Base-by-base conservation (phyloP, 2,113 vertebrate species). In the Marmota monax region DNA sequence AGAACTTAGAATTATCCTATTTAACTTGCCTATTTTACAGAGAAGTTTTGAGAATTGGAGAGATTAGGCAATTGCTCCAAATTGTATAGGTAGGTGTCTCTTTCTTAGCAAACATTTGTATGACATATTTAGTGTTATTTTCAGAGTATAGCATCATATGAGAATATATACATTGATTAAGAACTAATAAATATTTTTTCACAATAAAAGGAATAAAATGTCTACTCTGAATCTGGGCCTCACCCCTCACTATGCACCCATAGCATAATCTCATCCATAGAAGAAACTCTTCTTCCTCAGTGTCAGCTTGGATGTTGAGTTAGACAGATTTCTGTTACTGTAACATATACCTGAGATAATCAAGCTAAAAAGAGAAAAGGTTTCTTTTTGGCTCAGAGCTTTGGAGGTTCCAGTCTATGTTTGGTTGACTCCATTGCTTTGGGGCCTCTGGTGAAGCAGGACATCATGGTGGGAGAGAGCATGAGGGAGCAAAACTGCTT, bases 261-360 rank as follows among this genome's bases (percentile, higher is more conserved):
- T 34, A 2, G 8, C 2, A 20, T 34, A 5, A 18, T 8, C 0
- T 42, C 17, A 45, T 0, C 0, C 4, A 17, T 0, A 34, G 56
- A 74, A 51, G 34, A 45, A 48, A 45, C 5, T 11, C 11, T 77
- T 20, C 25, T 7, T 63, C 13, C 1, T 27, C 48, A 3, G 25
- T 17, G 16, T 83, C 17, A 22, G 22, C 53, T 39, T 34, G 63
- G 32, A 17, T n/a, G 45, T 1, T 16, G 9, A 77, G 25, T 58
- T 11, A 70, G 34, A n/a, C 45, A 58, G 45, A 22, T 84, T n/a
- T 56, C 22, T 0, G 1, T 39, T 34, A 83, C 32, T 9, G 12
- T 42, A 56, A n/a, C n/a, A 67, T 16, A 42, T 8, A 6, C 48
- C 7, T 51, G 22, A 89, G 78, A 74, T 3, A 32, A 67, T 22